phyloP scores from a whole-genome alignment of 1,140 invertebrate species.

The Platorchestia sp. region DNA sequence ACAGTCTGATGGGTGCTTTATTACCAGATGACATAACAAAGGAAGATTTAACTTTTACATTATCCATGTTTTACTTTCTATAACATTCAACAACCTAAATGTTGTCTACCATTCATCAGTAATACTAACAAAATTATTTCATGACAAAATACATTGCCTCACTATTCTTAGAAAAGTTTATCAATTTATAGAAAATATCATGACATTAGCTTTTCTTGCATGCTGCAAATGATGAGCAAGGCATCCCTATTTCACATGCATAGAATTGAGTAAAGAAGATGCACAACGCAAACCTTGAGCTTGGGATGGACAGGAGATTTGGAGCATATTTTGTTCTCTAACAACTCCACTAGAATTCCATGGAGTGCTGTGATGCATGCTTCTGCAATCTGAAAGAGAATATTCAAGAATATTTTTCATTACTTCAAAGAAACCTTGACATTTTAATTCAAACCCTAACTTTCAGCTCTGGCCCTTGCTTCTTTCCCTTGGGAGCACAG shows the following conservation, averaged over 20 bases:
- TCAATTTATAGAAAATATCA: not conserved
- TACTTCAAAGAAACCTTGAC: no score
- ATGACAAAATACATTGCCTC: not conserved
- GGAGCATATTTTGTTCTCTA: not conserved
- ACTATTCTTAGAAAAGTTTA: not conserved
- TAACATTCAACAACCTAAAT: no score
- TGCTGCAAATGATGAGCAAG: not conserved
- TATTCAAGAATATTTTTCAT: no score
- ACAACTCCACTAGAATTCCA: not conserved
- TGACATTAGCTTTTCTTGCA: not conserved
- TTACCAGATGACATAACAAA: no score
- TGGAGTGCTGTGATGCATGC: slow-evolving; percentile 27
- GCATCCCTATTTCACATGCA: not conserved
- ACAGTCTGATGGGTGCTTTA: no score
- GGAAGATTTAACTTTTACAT: not conserved
- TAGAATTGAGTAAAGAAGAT: not conserved
- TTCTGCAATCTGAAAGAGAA: not conserved
- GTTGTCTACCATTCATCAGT: no score
- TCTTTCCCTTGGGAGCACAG: no score
- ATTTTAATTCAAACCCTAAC: no score
- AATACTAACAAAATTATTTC: not conserved
- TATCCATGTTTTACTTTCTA: no score
- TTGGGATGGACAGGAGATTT: not conserved
- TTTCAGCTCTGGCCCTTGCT: no score
- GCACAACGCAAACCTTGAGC: not conserved